phyloP scores from a whole-genome alignment of 2,113 vertebrate species.

The Corythornis madagascariensis region DNA sequence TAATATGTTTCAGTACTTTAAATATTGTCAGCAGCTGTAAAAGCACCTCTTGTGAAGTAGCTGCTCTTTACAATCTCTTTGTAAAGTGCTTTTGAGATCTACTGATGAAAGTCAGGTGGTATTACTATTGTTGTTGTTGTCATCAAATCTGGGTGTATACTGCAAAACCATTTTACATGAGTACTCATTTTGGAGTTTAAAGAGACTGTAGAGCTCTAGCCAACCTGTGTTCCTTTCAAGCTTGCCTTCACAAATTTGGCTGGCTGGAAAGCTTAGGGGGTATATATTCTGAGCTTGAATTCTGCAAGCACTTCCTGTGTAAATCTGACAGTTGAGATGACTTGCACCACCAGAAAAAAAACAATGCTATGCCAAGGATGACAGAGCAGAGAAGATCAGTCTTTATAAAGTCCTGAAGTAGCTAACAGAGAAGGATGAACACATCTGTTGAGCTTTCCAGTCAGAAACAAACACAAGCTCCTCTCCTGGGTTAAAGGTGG shows the following conservation, averaged over 20 bases:
- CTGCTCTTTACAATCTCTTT: slow-evolving; percentile 27
- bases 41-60: slow-evolving; percentile 27
- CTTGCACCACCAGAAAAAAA: neutral
- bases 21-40: slow-evolving; percentile 55
- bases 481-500: neutral
- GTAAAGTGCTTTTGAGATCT: slow-evolving; percentile 39
- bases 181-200: slow-evolving; percentile 52
- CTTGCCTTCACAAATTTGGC: neutral
- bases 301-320: neutral
- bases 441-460: neutral
- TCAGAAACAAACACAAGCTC: neutral
- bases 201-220: neutral
- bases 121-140: slow-evolving; percentile 40
- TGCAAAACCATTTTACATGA: slow-evolving; percentile 49
- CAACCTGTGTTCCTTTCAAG: neutral
- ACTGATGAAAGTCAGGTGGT: slow-evolving; percentile 54
- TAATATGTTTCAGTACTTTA: slow-evolving; percentile 37
- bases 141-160: slow-evolving; percentile 42
- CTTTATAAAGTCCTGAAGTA: neutral
- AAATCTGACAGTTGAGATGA: neutral
- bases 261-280: neutral
- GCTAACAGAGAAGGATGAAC: neutral
- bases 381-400: neutral
- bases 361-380: neutral
- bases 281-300: neutral